These are phyloP conservation scores for Cheilosia soror DNA, from an alignment of 2,888 invertebrate genomes.

Conservation along the genomic window DNA sequence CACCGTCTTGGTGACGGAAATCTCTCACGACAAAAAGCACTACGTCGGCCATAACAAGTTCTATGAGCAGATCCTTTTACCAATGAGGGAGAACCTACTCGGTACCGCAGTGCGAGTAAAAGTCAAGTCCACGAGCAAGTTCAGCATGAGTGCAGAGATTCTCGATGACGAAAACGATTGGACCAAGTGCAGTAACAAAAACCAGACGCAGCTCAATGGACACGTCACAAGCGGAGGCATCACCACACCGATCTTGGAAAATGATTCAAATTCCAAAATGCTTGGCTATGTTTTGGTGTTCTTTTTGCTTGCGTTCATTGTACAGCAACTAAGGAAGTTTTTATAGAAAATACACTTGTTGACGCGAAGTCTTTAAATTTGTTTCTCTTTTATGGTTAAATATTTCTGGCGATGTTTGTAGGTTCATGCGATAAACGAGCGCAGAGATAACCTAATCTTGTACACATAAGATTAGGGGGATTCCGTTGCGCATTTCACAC, in stretches of 20 bases:
- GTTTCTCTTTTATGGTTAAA: background rate
- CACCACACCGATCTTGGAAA: background rate
- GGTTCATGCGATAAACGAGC: too few relatives aligned
- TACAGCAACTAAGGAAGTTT: slow-evolving; percentile 45
- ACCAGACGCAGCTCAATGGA: slow-evolving; percentile 33
- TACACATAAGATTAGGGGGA: too few relatives aligned
- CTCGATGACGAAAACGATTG: slow-evolving; percentile 86
- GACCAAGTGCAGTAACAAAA: slow-evolving; percentile 81
- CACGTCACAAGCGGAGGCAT: slow-evolving; percentile 16
- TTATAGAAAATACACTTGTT: slow-evolving; percentile 49
- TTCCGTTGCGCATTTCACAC: too few relatives aligned
- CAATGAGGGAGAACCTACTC: slow-evolving; percentile 90
- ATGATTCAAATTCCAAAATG: slow-evolving; percentile 29
- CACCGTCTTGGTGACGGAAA: slow-evolving; percentile 95
- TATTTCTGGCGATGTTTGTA: too few relatives aligned
- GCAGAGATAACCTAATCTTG: too few relatives aligned
- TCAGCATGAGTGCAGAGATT: slow-evolving; percentile 90
- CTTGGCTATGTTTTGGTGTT: slow-evolving; percentile 49
- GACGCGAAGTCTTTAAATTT: background rate
- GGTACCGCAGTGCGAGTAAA: slow-evolving; percentile 93
- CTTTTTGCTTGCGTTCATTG: slow-evolving; percentile 48
- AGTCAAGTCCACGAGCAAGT: slow-evolving; percentile 88
- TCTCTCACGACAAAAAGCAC: slow-evolving; percentile 94
- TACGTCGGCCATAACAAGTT: slow-evolving; percentile 97
- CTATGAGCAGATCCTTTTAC: slow-evolving; percentile 96